phyloP scores from a whole-genome alignment of 2,113 vertebrate genomes.

The Dicrurus megarhynchus region DNA sequence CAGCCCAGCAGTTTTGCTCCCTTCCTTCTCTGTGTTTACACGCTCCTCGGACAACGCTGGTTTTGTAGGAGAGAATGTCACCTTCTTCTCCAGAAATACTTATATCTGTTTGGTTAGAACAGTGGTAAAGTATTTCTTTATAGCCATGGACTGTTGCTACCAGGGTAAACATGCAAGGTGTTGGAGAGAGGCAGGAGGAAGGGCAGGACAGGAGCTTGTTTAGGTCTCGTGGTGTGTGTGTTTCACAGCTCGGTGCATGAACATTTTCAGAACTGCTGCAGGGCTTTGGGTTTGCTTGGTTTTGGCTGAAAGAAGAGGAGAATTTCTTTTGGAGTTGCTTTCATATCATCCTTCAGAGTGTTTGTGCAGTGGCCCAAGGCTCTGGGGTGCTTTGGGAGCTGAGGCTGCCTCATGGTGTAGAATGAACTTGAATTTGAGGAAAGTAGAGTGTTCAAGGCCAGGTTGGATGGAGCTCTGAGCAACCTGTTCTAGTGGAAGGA shows the following conservation, averaged over 20 bases:
- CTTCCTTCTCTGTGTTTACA: background rate
- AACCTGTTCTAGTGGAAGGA: background rate
- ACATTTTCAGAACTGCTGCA: background rate
- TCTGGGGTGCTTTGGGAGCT: background rate
- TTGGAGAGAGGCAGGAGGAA: background rate
- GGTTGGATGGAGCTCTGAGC: background rate
- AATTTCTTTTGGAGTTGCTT: background rate
- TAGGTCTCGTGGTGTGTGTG: rapidly evolving
- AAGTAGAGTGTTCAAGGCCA: background rate
- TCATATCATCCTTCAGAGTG: rapidly evolving
- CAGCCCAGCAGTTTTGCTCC: background rate
- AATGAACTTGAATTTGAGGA: background rate
- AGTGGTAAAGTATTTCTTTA: background rate
- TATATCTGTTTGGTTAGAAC: background rate
- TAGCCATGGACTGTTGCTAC: background rate
- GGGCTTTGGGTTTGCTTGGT: background rate
- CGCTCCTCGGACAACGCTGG: background rate
- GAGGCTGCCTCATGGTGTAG: background rate
- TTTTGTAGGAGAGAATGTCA: background rate
- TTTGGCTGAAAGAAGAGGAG: background rate
- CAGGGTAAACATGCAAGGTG: rapidly evolving
- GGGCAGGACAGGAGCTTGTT: background rate
- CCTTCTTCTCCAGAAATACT: background rate
- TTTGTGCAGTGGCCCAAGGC: background rate
- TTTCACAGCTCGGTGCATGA: background rate